phyloP scores from a whole-genome alignment of 2,888 invertebrate genomes.

The Cheilosia pagana region DNA sequence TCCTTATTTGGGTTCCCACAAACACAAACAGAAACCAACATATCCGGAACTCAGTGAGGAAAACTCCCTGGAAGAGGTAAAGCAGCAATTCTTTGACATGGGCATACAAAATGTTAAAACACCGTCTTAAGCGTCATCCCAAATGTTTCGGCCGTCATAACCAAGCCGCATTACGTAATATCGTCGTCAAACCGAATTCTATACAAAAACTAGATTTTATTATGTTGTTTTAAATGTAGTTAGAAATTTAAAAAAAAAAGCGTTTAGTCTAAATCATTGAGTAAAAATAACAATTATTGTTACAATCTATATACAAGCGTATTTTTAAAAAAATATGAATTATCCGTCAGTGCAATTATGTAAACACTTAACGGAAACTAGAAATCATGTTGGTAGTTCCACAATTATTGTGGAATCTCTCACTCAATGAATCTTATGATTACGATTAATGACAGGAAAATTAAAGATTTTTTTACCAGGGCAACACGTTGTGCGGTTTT shows the following conservation, averaged over 20 bases:
- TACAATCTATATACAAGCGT: constrained; percentile 45
- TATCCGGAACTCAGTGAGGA: constrained; percentile 81
- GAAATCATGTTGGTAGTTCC: constrained; percentile 1
- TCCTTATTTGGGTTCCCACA: not conserved
- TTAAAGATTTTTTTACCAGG: not conserved
- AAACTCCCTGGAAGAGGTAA: constrained; percentile 81
- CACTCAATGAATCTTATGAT: not conserved
- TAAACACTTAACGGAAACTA: constrained; percentile 18
- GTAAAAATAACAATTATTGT: constrained; percentile 45
- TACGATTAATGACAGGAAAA: constrained; percentile 12
- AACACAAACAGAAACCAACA: constrained; percentile 79
- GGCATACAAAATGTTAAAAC: constrained; percentile 69
- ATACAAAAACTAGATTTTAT: constrained; percentile 29
- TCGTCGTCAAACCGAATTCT: constrained; percentile 17
- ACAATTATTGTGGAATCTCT: not conserved
- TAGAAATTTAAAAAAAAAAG: constrained; percentile 50
- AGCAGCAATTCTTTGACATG: constrained; percentile 81
- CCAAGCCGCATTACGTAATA: constrained; percentile 12
- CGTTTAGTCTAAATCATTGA: constrained; percentile 57
- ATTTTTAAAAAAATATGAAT: constrained; percentile 37
- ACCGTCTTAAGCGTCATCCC: constrained; percentile 6
- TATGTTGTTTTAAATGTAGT: constrained; percentile 60
- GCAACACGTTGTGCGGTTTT: too few species aligned
- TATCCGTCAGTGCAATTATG: constrained; percentile 38
- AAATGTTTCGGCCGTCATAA: not conserved